Conservation (phyloP, 2,113 vertebrate genomes). For the Gasterosteus nipponicus region DNA sequence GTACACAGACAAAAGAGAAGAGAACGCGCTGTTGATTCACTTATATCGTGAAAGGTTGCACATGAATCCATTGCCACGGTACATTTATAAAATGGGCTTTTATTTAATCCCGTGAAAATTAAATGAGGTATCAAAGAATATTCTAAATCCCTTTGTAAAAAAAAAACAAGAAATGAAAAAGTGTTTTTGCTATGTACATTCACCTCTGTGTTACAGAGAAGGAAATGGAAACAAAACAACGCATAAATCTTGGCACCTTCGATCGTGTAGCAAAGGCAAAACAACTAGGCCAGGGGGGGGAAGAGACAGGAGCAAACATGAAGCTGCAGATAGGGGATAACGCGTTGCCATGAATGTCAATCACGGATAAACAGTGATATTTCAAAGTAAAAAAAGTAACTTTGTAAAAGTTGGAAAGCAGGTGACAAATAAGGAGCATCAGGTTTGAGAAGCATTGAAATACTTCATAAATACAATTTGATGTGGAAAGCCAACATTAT, state of each 20-base stretch:
- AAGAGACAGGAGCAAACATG: conserved; percentile 13
- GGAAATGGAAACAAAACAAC: conserved; percentile 35
- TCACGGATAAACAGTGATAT: conserved; percentile 27
- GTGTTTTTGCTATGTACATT: conserved; percentile 14
- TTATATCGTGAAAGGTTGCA: background rate
- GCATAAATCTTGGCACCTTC: conserved; percentile 31
- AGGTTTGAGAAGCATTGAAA: background rate
- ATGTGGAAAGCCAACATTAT: conserved; percentile 2
- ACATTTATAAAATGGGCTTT: background rate
- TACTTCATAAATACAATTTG: background rate
- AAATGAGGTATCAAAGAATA: conserved; percentile 22
- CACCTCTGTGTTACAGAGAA: conserved; percentile 2
- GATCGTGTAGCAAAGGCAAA: background rate
- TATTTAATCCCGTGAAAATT: conserved; percentile 7
- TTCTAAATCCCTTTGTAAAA: conserved; percentile 15
- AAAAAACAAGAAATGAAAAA: conserved; percentile 8
- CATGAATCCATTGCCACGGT: background rate
- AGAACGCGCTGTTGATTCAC: background rate
- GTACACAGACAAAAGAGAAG: background rate
- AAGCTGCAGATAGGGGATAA: conserved; percentile 24
- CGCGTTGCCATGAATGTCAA: conserved; percentile 38
- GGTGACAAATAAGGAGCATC: background rate
- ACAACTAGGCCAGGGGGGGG: background rate
- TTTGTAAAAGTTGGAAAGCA: conserved; percentile 17
- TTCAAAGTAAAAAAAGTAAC: conserved; percentile 20